Evolutionary conservation across 2,113 vertebrate genomes (phyloP).

Genomic region (Callopanchax toddi): DNA sequence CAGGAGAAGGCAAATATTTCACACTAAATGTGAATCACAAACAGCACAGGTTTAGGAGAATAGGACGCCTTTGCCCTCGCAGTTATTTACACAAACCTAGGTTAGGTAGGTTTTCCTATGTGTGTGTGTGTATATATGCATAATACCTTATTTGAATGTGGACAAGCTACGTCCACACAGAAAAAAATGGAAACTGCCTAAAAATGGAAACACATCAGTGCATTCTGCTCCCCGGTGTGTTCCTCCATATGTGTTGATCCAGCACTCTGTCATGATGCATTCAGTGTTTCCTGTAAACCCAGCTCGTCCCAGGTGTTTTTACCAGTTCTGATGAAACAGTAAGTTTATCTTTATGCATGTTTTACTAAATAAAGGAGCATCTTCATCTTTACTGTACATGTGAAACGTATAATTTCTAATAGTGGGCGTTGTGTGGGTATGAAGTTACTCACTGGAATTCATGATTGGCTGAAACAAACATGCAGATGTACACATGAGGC

Average conservation of each 20-base stretch:
- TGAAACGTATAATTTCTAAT: constrained; percentile 61
- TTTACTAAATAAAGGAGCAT: constrained; percentile 32
- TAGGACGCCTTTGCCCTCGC: no score
- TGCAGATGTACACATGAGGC: constrained; percentile 15
- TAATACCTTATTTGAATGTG: no score
- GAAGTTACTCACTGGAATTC: neutral
- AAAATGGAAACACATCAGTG: neutral
- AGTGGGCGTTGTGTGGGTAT: constrained; percentile 31
- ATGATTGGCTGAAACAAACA: constrained; percentile 10
- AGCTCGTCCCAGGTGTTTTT: constrained; percentile 18
- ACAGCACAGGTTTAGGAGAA: no score
- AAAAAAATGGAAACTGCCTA: no score
- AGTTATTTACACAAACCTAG: no score
- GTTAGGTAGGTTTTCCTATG: no score
- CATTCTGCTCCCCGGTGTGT: neutral
- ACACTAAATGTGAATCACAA: no score
- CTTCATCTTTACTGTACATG: constrained; percentile 49
- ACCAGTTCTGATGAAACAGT: constrained; percentile 22
- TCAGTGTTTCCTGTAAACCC: neutral
- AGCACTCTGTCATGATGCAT: neutral
- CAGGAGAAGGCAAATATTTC: no score
- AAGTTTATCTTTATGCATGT: constrained; percentile 13
- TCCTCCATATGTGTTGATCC: neutral
- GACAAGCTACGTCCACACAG: no score
- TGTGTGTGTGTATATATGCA: no score